Evolutionary conservation across 1,140 invertebrate species (phyloP).

Genomic region (Mya arenaria): DNA sequence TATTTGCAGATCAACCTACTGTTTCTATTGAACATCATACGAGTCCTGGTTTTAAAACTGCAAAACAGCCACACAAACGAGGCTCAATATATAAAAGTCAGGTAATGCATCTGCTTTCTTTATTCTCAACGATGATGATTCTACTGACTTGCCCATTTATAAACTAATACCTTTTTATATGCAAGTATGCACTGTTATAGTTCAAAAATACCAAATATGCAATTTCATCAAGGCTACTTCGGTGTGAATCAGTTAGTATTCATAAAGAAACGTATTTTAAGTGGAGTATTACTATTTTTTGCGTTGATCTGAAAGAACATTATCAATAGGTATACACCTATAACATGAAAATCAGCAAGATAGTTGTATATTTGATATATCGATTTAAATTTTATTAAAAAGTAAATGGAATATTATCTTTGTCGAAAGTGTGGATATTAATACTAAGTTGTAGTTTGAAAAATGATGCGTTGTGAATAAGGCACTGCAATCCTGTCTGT

Average conservation of each 20-base stretch:
- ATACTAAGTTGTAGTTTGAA: background rate
- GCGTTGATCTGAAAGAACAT: no score
- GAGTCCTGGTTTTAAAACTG: constrained; percentile 76
- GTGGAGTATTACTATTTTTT: no score
- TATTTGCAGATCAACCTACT: constrained; percentile 76
- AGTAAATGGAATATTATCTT: background rate
- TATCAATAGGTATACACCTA: no score
- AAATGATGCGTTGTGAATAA: background rate
- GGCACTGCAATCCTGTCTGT: background rate
- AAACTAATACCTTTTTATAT: background rate
- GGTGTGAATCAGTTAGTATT: background rate
- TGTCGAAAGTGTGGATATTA: background rate
- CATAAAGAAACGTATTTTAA: background rate
- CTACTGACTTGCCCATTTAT: no score
- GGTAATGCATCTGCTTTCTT: constrained; percentile 62
- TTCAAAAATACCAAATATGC: background rate
- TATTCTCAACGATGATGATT: no score
- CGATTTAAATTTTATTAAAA: background rate
- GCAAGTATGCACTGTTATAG: background rate
- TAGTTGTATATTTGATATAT: background rate
- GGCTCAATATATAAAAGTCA: constrained; percentile 73
- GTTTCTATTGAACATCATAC: constrained; percentile 77
- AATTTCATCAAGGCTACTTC: background rate
- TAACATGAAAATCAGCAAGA: background rate
- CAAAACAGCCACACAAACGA: constrained; percentile 78